Evolutionary conservation across 2,888 invertebrate species (phyloP), one percentile per base, ranked within the genome.

Genomic region (Sphaerophoria rueppellii): DNA sequence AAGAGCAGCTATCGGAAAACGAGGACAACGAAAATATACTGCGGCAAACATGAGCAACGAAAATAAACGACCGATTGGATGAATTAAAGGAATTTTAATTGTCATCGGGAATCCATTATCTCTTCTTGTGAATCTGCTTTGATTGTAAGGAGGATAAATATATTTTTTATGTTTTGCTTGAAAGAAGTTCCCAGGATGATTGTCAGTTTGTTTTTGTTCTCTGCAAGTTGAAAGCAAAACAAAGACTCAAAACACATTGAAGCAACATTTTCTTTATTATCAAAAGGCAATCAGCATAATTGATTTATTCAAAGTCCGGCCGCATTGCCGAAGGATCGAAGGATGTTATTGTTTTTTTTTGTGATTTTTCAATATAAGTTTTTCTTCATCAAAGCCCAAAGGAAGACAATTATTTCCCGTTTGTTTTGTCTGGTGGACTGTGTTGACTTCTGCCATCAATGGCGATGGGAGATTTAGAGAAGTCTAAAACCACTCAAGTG

Each of bases 71-170:
- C 63, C 40, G 67, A 54, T 40, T 71, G 69, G 35, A 34, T 50
- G 63, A 77, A 85, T 81, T 85, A 85, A 77, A 50, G 69, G 80
- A 77, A 85, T 77, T 85, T 85, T 81, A 81, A 85, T 85, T 81
- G 85, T 81, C 63, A 67, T 16, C n/a, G 57, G 46, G 60, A 72
- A 69, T 79, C 35, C 58, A 61, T 61, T 34, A 48, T 61, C 52
- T 69, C 32, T 60, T 32, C 40, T 32, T 9, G n/a, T 35, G 24
- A 37, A 24, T 60, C 34, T 32, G 4, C 40, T 67, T 61, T 61
- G 54, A 32, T 54, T 24, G 9, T 16, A 32, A 16, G 35, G 57
- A 63, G 48, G 37, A 48, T 46, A 70, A n/a, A n/a, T n/a, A n/a
- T n/a, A 58, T 74, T 69, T 70, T 73, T 78, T 65, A 63, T 73